Evolutionary conservation across 2,888 invertebrate genomes (phyloP), one percentile per base, ranked within the genome.

Genomic region (Clusia tigrina): DNA sequence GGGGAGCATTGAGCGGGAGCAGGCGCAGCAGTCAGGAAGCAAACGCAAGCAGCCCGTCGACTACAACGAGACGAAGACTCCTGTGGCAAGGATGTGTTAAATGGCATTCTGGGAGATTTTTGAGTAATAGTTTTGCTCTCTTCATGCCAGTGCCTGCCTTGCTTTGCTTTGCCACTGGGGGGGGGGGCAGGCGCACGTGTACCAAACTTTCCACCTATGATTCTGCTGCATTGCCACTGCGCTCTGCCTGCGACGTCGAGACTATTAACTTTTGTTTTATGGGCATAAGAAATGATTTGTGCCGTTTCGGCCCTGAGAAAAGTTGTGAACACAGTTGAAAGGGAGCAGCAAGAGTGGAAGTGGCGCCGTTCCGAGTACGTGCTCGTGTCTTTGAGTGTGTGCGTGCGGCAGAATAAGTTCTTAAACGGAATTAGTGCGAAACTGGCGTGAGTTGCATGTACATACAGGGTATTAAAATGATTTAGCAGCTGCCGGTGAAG

Each of bases 91-190:
- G 69, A 71, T 72, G 73, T 74, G 74, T 71, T 77, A 78, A 78
- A 77, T 67, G 71, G 72, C 76, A 74, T 71, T 69, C 74, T 76
- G 78, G 77, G 77, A 76, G 74, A 74, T 71, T 76, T 72, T 72
- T n/a, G n/a, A 73, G 77, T 66, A 23, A 48, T n/a, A 23, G 57
- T 48, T 57, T 24, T 5, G 46, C 46, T 54, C n/a, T n/a, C n/a
- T n/a, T n/a, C n/a, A n/a, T n/a, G n/a, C n/a, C n/a, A n/a, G n/a
- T n/a, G n/a, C n/a, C n/a, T n/a, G n/a, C n/a, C n/a, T n/a, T n/a
- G n/a, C n/a, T n/a, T n/a, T n/a, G n/a, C n/a, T n/a, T n/a, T n/a
- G n/a, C n/a, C n/a, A n/a, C n/a, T n/a, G n/a, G n/a, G n/a, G n/a
- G n/a, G n/a, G n/a, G n/a, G n/a, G n/a, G n/a, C n/a, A n/a, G n/a